These are phyloP conservation scores for Belgica antarctica DNA, from an alignment of 2,888 invertebrate species.

Conservation along the genomic window DNA sequence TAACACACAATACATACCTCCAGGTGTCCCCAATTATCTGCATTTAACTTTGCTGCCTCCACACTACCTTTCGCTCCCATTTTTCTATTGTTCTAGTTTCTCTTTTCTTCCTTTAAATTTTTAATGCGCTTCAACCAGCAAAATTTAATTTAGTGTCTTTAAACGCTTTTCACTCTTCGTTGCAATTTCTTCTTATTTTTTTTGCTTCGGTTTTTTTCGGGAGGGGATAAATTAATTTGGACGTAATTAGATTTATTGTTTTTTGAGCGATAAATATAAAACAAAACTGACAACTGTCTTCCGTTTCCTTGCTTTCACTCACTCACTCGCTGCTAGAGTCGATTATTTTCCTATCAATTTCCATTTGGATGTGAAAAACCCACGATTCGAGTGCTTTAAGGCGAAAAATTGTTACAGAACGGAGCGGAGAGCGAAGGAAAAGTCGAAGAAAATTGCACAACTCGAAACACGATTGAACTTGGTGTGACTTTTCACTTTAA, in stretches of 20 bases:
- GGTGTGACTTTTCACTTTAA: constrained; percentile 8
- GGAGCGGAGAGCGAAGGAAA: no score
- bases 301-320: neutral
- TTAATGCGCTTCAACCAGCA: neutral
- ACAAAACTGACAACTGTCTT: constrained; percentile 17
- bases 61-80: constrained; percentile 83
- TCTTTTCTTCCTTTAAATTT: constrained; percentile 37
- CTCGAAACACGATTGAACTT: neutral
- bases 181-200: constrained; percentile 25
- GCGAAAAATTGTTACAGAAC: no score
- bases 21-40: constrained; percentile 77
- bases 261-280: constrained; percentile 21
- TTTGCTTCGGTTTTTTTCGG: neutral
- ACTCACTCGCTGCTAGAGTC: no score
- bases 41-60: constrained; percentile 76
- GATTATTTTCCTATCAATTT: constrained; percentile 21
- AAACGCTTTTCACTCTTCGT: constrained; percentile 45
- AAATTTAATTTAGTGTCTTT: constrained; percentile 46
- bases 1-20: constrained; percentile 64
- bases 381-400: no score
- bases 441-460: neutral
- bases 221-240: constrained; percentile 35
- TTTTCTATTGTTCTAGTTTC: constrained; percentile 50
- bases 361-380: neutral
- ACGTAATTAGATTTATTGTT: constrained; percentile 35